phyloP scores from a whole-genome alignment of 2,888 invertebrate genomes.

The Coleophora flavipennella region DNA sequence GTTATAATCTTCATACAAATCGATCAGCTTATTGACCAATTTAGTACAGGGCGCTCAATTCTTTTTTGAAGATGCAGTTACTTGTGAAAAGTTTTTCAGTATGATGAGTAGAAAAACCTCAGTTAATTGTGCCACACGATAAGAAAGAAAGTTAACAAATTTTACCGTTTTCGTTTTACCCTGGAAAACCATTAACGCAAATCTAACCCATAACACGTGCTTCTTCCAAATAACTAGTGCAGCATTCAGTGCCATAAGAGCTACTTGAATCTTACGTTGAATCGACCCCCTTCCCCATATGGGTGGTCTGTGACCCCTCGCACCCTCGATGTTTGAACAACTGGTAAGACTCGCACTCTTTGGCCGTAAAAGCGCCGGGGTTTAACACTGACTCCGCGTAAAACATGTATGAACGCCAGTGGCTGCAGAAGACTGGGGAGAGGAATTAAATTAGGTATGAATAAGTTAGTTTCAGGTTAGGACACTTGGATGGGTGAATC shows the following conservation, averaged over 20 bases:
- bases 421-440: constrained; percentile 74
- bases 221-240: neutral
- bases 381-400: constrained; percentile 72
- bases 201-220: too few species aligned
- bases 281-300: constrained; percentile 67
- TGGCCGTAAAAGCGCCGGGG: constrained; percentile 58
- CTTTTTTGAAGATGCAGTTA: too few species aligned
- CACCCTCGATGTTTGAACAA: constrained; percentile 58
- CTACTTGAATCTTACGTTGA: constrained; percentile 46
- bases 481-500: too few species aligned
- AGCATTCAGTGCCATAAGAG: neutral
- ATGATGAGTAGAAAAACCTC: too few species aligned
- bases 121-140: too few species aligned
- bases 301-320: constrained; percentile 27
- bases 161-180: too few species aligned
- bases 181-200: too few species aligned
- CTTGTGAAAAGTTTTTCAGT: too few species aligned
- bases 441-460: constrained; percentile 7
- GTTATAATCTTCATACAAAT: too few species aligned
- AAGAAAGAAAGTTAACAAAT: too few species aligned
- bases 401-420: constrained; percentile 75
- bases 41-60: too few species aligned
- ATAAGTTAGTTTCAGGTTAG: neutral
- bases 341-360: constrained; percentile 59
- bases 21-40: too few species aligned